A percentile compares a stretch with the other conserved stretches of the same genome.
Evolutionary conservation across 2,113 vertebrate species (phyloP).

Genomic region (Gasterosteus aculeatus): DNA sequence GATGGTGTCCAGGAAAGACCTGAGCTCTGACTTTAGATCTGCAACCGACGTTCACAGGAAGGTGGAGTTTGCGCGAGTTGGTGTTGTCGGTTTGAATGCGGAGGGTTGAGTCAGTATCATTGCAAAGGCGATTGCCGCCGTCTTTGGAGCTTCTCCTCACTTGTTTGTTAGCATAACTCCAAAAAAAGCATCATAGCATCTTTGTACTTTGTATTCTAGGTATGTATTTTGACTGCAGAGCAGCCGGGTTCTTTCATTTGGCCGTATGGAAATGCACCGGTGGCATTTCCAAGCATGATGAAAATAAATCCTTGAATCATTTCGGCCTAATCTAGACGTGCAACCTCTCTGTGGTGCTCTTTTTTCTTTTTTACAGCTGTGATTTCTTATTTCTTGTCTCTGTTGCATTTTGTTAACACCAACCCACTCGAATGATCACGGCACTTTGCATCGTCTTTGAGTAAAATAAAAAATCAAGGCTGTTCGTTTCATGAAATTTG

Average conservation of each 20-base stretch:
- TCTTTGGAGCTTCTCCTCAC: background rate
- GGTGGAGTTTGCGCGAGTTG: background rate
- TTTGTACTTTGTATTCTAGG: background rate
- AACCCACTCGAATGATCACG: conserved; percentile 6
- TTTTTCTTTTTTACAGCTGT: background rate
- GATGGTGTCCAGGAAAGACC: background rate
- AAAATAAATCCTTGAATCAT: background rate
- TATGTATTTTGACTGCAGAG: background rate
- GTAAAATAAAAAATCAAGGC: conserved; percentile 17
- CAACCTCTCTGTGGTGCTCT: background rate
- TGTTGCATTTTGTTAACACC: background rate
- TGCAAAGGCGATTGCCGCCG: background rate
- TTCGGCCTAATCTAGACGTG: background rate
- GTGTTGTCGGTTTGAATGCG: background rate
- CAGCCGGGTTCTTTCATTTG: background rate
- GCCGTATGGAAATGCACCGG: background rate
- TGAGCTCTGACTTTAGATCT: background rate
- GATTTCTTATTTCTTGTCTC: background rate
- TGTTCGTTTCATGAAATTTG: conserved; percentile 33
- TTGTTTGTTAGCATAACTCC: background rate
- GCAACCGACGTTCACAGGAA: background rate
- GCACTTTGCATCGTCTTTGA: conserved; percentile 1
- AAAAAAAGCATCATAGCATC: background rate
- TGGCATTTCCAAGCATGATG: background rate
- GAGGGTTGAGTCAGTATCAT: background rate